Base-by-base conservation (phyloP, 30 jellyfish, hydroid and myxozoan species). In the Turritopsis rubra region DNA sequence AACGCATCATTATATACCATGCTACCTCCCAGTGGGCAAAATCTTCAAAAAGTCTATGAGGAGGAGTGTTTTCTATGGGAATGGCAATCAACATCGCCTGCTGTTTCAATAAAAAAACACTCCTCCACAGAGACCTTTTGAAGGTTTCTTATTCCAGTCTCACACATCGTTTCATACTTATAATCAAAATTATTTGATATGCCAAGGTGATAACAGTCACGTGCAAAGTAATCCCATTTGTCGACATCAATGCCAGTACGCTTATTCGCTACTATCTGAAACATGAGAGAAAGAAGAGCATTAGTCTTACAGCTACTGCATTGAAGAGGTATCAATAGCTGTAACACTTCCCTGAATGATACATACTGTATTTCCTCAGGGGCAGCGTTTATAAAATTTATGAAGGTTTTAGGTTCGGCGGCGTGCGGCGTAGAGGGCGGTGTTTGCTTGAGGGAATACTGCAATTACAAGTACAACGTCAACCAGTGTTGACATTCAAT, bases 211-310 rank as follows among this genome's bases (percentile, higher is more conserved):
- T 86, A 77, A 30, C 95, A 85, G 79, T 93, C 99, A 68, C 99
- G 73, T 53, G 93, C 95, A 82, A 93, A 88, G 75, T 93, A 93
- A 89, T 93, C 99, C 92, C 89, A 85, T 66, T 93, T 93, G 53
- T 93, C 99, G 30, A 79, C 90, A 89, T 93, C 99, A 18, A 93
- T 80, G 17, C 99, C 99, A 76, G 96, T 86, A 21, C 72, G 72
- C 84, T 93, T 88, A 78, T 93, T 93, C 28, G 99, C 95, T 24
- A 93, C 99, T 19, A 93, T 88, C 95, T 93, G 54, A 24, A 80
- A 82, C 20, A 26, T 18, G 31, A 26, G 77, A 21, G 16, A 41
- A 41, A 41, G 60, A 3, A 13, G n/a, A n/a, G n/a, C n/a, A 41
- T 41, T 41, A 41, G 13, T 41, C 5, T 13, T 41, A 41, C 5